Conservation (phyloP, 2,797 vertebrate species). For the Lagorchestes hirsutus region DNA sequence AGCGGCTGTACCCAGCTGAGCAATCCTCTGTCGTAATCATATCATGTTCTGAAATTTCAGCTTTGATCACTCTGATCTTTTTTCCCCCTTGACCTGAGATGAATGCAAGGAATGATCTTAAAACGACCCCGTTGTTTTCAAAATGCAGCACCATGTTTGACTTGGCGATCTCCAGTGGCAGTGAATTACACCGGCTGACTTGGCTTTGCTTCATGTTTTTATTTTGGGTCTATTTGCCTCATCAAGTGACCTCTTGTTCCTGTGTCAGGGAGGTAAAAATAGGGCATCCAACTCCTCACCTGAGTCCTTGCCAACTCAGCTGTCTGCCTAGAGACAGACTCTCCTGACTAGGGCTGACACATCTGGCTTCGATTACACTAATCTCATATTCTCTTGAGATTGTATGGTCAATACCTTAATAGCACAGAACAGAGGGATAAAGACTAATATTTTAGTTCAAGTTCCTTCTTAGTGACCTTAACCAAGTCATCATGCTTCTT, state of each 20-base stretch:
- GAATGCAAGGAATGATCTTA: slow-evolving; percentile 73
- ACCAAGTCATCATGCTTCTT: neutral
- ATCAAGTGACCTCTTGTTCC: slow-evolving; percentile 17
- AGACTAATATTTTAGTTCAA: neutral
- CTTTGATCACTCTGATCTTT: slow-evolving; percentile 65
- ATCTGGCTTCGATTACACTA: neutral
- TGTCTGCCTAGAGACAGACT: neutral
- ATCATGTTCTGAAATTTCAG: slow-evolving; percentile 82
- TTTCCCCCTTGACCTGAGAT: slow-evolving; percentile 77
- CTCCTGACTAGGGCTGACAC: neutral
- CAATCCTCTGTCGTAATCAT: slow-evolving; percentile 72
- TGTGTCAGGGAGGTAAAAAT: neutral
- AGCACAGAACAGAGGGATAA: neutral
- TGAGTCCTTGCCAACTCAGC: neutral
- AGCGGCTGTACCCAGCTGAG: slow-evolving; percentile 51
- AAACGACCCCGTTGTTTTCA: slow-evolving; percentile 69
- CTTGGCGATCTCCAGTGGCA: slow-evolving; percentile 27
- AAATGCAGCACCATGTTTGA: slow-evolving; percentile 60
- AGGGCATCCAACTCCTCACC: neutral
- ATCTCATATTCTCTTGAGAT: neutral
- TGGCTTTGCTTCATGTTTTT: neutral
- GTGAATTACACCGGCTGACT: slow-evolving; percentile 18
- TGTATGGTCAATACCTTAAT: neutral
- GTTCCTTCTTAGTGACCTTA: neutral
- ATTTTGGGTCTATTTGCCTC: slow-evolving; percentile 10